Conservation (phyloP, 2,888 invertebrate genomes). For the Thera britannica region DNA sequence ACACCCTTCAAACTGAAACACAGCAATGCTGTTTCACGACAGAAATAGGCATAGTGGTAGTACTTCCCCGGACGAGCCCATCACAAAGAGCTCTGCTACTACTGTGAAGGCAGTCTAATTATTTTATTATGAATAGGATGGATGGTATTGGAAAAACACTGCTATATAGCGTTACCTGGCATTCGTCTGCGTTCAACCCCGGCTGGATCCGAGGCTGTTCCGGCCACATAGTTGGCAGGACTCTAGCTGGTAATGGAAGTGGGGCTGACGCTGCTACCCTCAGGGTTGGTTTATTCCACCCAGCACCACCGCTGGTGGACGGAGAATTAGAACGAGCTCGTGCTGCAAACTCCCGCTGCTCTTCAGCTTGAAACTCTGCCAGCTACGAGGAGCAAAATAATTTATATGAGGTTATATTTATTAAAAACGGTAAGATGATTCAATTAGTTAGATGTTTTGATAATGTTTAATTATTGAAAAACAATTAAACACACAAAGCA, state of each 20-base stretch:
- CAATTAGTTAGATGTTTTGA: too few relatives aligned
- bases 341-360: slow-evolving; percentile 69
- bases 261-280: slow-evolving; percentile 70
- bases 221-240: slow-evolving; percentile 66
- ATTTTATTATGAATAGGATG: too few relatives aligned
- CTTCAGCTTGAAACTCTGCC: slow-evolving; percentile 79
- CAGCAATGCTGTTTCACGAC: too few relatives aligned
- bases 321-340: slow-evolving; percentile 30
- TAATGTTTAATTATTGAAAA: too few relatives aligned
- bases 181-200: slow-evolving; percentile 67
- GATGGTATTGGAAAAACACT: neutral
- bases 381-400: slow-evolving; percentile 48
- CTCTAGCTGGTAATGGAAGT: slow-evolving; percentile 61
- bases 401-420: too few relatives aligned
- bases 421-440: too few relatives aligned
- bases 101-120: too few relatives aligned
- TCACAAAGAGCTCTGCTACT: too few relatives aligned
- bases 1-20: too few relatives aligned
- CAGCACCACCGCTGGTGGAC: slow-evolving; percentile 26
- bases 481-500: too few relatives aligned
- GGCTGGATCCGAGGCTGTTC: slow-evolving; percentile 67
- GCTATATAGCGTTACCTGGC: slow-evolving; percentile 58
- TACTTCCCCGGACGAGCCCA: too few relatives aligned
- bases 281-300: slow-evolving; percentile 45
- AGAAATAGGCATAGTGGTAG: too few relatives aligned